A percentile compares a stretch with the other conserved stretches of the same genome.
These are phyloP conservation scores for Xyliphius kryptos DNA, from an alignment of 2,113 vertebrate genomes.

Conservation along the genomic window DNA sequence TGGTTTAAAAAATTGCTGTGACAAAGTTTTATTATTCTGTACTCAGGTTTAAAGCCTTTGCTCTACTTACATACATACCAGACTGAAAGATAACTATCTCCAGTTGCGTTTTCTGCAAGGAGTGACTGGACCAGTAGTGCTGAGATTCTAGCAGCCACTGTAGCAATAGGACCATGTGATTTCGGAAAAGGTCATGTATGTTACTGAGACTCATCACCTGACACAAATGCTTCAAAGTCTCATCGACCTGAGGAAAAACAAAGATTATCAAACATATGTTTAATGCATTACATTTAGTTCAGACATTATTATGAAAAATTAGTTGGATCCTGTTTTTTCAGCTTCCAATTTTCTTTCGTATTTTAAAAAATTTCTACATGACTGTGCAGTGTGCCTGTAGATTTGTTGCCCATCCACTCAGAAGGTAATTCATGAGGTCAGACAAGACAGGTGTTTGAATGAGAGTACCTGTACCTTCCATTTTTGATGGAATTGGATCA, in stretches of 20 bases:
- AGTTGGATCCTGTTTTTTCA: no score
- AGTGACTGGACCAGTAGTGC: conserved; percentile 70
- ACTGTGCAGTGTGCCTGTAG: no score
- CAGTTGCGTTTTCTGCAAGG: conserved; percentile 74
- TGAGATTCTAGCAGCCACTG: conserved; percentile 68
- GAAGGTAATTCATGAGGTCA: no score
- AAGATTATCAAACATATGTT: background rate
- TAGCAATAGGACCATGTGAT: conserved; percentile 72
- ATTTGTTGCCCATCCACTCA: no score
- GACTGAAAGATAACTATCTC: conserved; percentile 71
- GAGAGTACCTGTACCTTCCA: no score
- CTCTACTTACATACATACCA: conserved; percentile 58
- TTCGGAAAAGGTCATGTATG: conserved; percentile 65
- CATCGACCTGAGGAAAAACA: conserved; percentile 63
- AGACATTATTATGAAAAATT: no score
- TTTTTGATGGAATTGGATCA: no score
- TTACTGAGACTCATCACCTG: conserved; percentile 58
- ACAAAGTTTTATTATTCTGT: background rate
- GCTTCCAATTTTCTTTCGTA: no score
- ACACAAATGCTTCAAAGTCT: conserved; percentile 64
- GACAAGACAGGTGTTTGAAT: no score
- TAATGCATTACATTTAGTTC: no score
- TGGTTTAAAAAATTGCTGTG: no score
- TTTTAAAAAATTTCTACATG: no score
- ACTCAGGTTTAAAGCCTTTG: background rate